Evolutionary conservation across 2,888 invertebrate genomes (phyloP).

Genomic region (Watsonalla cultraria): DNA sequence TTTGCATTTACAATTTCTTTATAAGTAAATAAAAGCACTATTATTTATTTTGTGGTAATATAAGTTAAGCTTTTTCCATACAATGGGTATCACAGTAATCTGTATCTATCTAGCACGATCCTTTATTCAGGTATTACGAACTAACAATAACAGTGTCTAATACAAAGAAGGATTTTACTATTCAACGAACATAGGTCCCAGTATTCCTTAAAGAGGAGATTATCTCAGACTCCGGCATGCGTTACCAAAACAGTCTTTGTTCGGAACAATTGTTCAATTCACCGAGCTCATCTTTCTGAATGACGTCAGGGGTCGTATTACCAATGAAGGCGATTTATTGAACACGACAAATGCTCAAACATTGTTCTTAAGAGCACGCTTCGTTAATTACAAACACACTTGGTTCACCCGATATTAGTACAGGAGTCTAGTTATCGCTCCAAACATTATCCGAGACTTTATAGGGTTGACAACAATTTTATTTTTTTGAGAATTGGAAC

Average conservation of each 20-base stretch:
- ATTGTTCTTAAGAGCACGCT: slow-evolving; percentile 63
- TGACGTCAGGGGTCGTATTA: slow-evolving; percentile 36
- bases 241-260: neutral
- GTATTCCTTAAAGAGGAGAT: neutral
- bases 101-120: too few relatives aligned
- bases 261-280: slow-evolving; percentile 24
- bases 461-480: too few relatives aligned
- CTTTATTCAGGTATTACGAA: too few relatives aligned
- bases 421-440: slow-evolving; percentile 14
- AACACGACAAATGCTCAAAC: slow-evolving; percentile 35
- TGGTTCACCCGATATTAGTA: slow-evolving; percentile 38
- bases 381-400: slow-evolving; percentile 73
- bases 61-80: too few relatives aligned
- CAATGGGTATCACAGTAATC: too few relatives aligned
- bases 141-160: too few relatives aligned
- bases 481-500: too few relatives aligned
- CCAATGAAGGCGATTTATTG: slow-evolving; percentile 17
- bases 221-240: neutral
- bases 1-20: too few relatives aligned
- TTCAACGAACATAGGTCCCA: neutral
- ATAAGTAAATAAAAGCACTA: too few relatives aligned
- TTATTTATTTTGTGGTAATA: too few relatives aligned
- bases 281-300: slow-evolving; percentile 25
- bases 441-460: neutral
- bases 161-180: neutral